These are phyloP conservation scores for Rhynchotus rufescens DNA, from an alignment of 2,797 vertebrate species.

Conservation along the genomic window DNA sequence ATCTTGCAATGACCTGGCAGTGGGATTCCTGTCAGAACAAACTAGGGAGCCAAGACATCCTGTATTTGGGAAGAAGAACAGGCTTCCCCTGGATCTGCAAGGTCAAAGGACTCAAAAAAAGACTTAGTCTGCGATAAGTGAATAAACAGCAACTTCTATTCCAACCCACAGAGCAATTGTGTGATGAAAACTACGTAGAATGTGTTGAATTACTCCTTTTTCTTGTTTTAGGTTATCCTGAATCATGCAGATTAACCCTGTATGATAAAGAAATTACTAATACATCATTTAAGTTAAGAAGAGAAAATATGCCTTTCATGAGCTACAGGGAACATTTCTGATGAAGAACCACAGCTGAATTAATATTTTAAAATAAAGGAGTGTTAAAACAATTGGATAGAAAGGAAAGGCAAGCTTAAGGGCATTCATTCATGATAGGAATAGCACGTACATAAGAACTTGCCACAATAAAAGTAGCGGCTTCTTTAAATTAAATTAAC, in stretches of 20 bases:
- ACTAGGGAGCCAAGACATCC: neutral
- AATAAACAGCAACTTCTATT: neutral
- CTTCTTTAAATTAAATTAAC: constrained; percentile 62
- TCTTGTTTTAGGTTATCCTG: neutral
- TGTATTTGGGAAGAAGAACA: neutral
- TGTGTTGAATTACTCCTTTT: neutral
- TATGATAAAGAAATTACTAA: neutral
- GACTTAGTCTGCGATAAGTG: neutral
- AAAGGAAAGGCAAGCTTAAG: neutral
- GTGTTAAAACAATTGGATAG: neutral
- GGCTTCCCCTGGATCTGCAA: neutral
- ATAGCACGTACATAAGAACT: neutral
- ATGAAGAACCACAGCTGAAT: neutral
- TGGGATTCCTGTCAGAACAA: neutral
- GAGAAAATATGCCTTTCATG: neutral
- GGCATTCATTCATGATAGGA: neutral
- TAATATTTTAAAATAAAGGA: neutral
- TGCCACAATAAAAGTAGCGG: neutral
- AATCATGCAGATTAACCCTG: neutral
- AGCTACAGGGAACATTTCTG: neutral
- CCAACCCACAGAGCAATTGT: neutral
- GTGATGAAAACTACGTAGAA: neutral
- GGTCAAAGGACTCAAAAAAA: neutral
- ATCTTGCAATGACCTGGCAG: neutral
- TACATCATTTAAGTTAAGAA: neutral